Base-by-base conservation (phyloP, 2,113 vertebrate species). In the Sinocyclocheilus anshuiensis region DNA sequence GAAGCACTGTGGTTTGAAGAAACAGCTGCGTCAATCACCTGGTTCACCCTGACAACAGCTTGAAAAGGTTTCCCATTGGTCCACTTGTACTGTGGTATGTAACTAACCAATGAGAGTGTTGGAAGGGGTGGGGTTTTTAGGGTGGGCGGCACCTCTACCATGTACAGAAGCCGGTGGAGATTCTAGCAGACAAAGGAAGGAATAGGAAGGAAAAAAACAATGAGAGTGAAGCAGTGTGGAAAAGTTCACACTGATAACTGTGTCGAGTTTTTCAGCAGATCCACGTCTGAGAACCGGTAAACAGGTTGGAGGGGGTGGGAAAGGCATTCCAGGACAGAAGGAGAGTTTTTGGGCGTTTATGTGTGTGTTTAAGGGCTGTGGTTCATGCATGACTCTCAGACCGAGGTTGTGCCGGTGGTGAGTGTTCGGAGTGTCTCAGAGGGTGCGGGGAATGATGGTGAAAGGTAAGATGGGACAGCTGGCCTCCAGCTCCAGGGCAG, bases 391-490 rank as follows among this genome's bases (percentile, higher is more conserved):
- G 55, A 61, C 55, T 61, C 20, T 42, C 6, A 22, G 55, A 80
- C 33, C 61, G 33, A 80, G 20, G 55, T 42, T 42, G 42, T 67
- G 16, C 26, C 8, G 36, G 22, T 16, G 57, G 57, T 22, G 57
- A 59, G 20, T 7, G 33, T 0, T 18, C 13, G 2, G 24, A 50
- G 84, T 45, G 1, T 50, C 88, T 99, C 96, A 99, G 90, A 99
- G 97, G 0, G 96, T 94, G 10, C 98, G 92, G 59, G 98, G 98
- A 67, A 99, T 98, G 92, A 99, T 97, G 91, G 97, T 99, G 87
- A 99, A 99, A 85, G 98, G 98, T 89, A 99, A 95, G 0, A 99
- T 95, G 0, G 98, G 98, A 91, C 97, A 97, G 95, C 97, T 99
- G 88, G 98, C 98, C 93, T 99, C 98, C 82, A 99, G 96, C 94